Base-by-base conservation (phyloP, 2,888 invertebrate species). In the Plebejus anna region DNA sequence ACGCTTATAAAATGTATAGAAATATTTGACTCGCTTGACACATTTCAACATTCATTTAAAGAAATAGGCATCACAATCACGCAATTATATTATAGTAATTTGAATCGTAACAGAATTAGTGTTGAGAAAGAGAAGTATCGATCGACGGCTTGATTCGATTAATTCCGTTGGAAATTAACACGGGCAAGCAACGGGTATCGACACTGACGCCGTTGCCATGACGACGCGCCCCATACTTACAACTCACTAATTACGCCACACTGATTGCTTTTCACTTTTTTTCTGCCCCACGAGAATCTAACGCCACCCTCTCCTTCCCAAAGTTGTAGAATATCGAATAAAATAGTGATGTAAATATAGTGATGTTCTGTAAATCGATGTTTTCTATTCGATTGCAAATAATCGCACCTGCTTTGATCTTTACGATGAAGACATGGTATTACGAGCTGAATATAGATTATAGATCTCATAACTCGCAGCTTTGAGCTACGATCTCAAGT, bases 191-290 rank as follows among this genome's bases (percentile, higher is more conserved):
- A 86, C 84, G 89, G 88, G 90, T 90, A 91, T 89, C 88, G 88
- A 86, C 89, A 88, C 83, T 84, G 89, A 91, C 88, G 91, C 91
- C 82, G 92, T 93, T 82, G 84, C 87, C 86, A 91, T 90, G 87
- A 87, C 84, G 88, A 94, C 94, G 85, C 92, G 90, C 94, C 94
- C 94, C 89, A 94, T 92, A 92, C 91, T 90, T 88, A 90, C 91
- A 89, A 91, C 92, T 89, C 92, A 93, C 94, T 94, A 94, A 94
- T 94, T 94, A 94, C 92, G 90, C 91, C 92, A 91, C 94, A 92
- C 91, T 94, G 94, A 94, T 94, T 94, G 94, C 94, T 92, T 93
- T 94, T 91, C 89, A 90, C 90, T 90, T 93, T 92, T 88, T 91
- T 92, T 89, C 85, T 89, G 87, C 92, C 92, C 93, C 88, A 90